A percentile compares a stretch with the other conserved stretches of the same genome.
Evolutionary conservation across 2,888 invertebrate genomes (phyloP).

Genomic region (Watsonalla cultraria): DNA sequence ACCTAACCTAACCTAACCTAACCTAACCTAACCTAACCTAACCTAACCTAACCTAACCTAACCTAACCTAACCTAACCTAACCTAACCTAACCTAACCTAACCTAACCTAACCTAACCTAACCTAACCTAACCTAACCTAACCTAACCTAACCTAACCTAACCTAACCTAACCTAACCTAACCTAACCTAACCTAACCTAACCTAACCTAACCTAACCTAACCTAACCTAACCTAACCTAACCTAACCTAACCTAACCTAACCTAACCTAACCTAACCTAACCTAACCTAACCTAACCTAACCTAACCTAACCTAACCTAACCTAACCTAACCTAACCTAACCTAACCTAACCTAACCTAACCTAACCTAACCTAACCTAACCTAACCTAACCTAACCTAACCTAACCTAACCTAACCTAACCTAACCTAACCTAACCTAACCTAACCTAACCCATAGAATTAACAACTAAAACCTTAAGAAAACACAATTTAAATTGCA

Average conservation of each 20-base stretch:
- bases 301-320: conserved; percentile 14
- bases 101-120: too few species aligned
- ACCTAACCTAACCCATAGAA: too few species aligned
- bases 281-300: conserved; percentile 13
- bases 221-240: conserved; percentile 13
- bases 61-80: too few species aligned
- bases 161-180: conserved; percentile 7
- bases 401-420: conserved; percentile 8
- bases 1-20: too few species aligned
- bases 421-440: conserved; percentile 12
- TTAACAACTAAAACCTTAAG: too few species aligned
- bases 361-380: conserved; percentile 17
- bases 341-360: conserved; percentile 16
- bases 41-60: too few species aligned
- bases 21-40: too few species aligned
- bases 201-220: conserved; percentile 4
- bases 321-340: conserved; percentile 13
- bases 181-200: conserved; percentile 4
- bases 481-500: too few species aligned
- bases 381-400: conserved; percentile 13
- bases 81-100: too few species aligned
- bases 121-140: too few species aligned
- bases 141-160: conserved; percentile 6
- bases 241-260: conserved; percentile 13
- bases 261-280: conserved; percentile 13